A percentile compares a stretch with the other conserved stretches of the same genome.
These are phyloP conservation scores for Tolypeutes matacus DNA, from an alignment of 2,797 vertebrate species.

Conservation along the genomic window DNA sequence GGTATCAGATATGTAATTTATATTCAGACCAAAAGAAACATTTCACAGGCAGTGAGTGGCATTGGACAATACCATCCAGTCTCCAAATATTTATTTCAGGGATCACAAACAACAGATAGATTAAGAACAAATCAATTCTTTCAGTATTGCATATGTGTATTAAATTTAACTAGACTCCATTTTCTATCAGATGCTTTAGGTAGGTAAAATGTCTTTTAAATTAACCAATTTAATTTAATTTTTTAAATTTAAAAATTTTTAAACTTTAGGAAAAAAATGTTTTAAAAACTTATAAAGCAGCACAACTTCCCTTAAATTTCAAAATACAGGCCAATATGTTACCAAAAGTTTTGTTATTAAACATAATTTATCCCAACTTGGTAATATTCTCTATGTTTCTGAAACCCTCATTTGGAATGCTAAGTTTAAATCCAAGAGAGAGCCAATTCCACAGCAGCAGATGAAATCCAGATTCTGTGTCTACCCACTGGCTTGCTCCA, in stretches of 20 bases:
- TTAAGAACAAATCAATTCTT: conserved; percentile 8
- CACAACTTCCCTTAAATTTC: neutral
- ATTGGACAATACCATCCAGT: neutral
- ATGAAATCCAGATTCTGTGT: too few species aligned
- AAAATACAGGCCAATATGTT: neutral
- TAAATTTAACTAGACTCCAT: neutral
- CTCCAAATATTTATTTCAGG: conserved; percentile 1
- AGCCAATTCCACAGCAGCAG: too few species aligned
- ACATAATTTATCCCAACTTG: neutral
- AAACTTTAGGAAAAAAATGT: neutral
- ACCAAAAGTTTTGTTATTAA: neutral
- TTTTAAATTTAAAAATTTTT: neutral
- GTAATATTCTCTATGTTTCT: neutral
- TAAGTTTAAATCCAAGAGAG: too few species aligned
- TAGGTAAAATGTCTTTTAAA: neutral
- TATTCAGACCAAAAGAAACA: neutral
- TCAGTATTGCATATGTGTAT: neutral
- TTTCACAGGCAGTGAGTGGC: neutral
- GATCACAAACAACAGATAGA: neutral
- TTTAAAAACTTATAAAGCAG: neutral
- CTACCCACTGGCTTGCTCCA: too few species aligned
- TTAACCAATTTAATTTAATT: neutral
- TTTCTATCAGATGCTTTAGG: neutral
- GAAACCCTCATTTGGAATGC: too few species aligned
- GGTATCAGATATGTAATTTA: neutral